phyloP scores from a whole-genome alignment of 2,113 vertebrate species.

The Microtus richardsoni region DNA sequence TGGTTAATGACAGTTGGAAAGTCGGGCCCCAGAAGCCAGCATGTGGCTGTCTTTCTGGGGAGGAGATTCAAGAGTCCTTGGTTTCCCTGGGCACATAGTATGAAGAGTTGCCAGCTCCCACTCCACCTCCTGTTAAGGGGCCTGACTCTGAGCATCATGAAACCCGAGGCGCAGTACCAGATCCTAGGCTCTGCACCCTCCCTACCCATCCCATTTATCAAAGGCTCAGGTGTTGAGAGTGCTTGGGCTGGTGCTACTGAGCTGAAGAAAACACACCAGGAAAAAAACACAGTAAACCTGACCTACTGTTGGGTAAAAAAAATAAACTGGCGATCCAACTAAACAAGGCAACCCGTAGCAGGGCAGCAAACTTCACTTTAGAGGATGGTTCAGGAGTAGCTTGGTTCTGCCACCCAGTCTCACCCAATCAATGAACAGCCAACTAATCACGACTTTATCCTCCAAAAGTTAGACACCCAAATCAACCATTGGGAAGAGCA shows the following conservation, averaged over 20 bases:
- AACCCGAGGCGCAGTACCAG: not conserved
- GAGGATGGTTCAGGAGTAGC: not conserved
- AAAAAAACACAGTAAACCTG: not conserved
- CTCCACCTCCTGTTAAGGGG: not conserved
- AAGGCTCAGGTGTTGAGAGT: not conserved
- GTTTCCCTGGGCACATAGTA: not conserved
- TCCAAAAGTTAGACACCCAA: not conserved
- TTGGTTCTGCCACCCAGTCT: not conserved
- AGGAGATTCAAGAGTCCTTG: not conserved
- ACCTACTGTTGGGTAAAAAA: not conserved
- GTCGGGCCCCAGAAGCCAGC: not conserved
- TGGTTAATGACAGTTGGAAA: conserved; percentile 37
- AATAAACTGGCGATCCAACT: not conserved
- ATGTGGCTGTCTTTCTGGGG: not conserved
- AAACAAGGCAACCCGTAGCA: not conserved
- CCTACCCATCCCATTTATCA: not conserved
- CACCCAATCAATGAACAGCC: not conserved
- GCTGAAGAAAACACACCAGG: not conserved
- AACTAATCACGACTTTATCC: not conserved
- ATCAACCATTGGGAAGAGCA: not conserved
- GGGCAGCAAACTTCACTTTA: not conserved
- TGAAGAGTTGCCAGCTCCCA: not conserved
- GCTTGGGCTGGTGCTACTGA: not conserved
- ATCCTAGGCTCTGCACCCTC: not conserved
- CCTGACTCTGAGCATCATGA: not conserved